A percentile compares a stretch with the other conserved stretches of the same genome.
Evolutionary conservation across 2,888 invertebrate genomes (phyloP).

Genomic region (Dolichomitus sp.): DNA sequence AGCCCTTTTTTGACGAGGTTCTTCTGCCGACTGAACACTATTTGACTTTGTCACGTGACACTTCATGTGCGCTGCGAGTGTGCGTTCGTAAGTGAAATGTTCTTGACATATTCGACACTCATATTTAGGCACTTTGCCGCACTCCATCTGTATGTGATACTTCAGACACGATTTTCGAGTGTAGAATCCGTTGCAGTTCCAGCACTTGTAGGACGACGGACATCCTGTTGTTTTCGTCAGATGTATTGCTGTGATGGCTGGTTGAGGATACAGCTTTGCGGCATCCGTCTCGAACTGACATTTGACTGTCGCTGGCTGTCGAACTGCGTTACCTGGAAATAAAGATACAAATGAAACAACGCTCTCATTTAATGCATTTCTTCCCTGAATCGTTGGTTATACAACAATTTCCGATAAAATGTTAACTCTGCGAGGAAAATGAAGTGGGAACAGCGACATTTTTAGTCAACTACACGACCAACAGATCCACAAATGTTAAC

Average conservation of each 20-base stretch:
- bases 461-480: neutral
- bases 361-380: neutral
- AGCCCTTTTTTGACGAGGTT: neutral
- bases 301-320: neutral
- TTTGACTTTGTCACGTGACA: neutral
- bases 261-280: neutral
- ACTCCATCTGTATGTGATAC: constrained; percentile 50
- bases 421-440: neutral
- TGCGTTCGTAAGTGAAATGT: constrained; percentile 7
- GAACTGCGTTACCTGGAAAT: constrained; percentile 47
- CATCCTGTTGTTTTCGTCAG: neutral
- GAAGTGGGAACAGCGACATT: neutral
- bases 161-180: constrained; percentile 37
- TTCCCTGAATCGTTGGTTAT: neutral
- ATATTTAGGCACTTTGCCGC: constrained; percentile 32
- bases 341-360: constrained; percentile 23
- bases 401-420: neutral
- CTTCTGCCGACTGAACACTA: neutral
- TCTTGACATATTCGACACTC: constrained; percentile 31
- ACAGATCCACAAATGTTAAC: neutral
- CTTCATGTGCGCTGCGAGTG: constrained; percentile 12
- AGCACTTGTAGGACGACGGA: constrained; percentile 39
- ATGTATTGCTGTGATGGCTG: neutral
- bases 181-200: constrained; percentile 49
- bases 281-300: neutral